Percentiles rank a stretch among this genome's conserved stretches.
These are phyloP conservation scores for Pasiphila rectangulata DNA, from an alignment of 2,888 invertebrate genomes.

Conservation along the genomic window DNA sequence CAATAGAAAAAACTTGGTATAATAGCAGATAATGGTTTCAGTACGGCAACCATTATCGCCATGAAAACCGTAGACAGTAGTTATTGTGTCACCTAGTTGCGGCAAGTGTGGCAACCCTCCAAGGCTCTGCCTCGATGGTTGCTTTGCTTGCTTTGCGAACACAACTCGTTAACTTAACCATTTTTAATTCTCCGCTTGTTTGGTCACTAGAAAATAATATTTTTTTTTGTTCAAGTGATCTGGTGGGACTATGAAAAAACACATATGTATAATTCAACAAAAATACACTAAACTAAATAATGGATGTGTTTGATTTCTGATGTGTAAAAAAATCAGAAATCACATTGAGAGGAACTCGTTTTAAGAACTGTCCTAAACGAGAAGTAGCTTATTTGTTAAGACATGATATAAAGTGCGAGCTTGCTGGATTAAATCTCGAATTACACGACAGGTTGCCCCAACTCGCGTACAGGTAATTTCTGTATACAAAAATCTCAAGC, in stretches of 20 bases:
- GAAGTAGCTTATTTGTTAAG: not conserved
- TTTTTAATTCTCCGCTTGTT: slow-evolving; percentile 23
- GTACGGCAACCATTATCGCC: slow-evolving; percentile 1
- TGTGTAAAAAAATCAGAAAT: no score
- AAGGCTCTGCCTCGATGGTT: slow-evolving; percentile 40
- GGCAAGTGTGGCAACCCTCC: slow-evolving; percentile 29
- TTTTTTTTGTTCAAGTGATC: slow-evolving; percentile 3
- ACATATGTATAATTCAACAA: no score
- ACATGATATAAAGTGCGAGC: not conserved
- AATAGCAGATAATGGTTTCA: not conserved
- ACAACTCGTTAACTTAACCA: slow-evolving; percentile 26
- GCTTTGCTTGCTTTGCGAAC: slow-evolving; percentile 41
- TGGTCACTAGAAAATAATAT: slow-evolving; percentile 18
- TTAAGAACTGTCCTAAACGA: not conserved
- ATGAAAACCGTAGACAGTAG: slow-evolving; percentile 5
- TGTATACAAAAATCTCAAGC: not conserved
- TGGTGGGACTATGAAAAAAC: not conserved
- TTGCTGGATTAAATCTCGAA: slow-evolving; percentile 3
- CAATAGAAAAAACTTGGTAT: not conserved
- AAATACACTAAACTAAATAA: no score
- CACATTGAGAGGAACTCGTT: no score
- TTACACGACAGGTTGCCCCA: slow-evolving; percentile 5
- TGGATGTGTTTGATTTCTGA: no score
- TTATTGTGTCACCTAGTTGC: slow-evolving; percentile 14
- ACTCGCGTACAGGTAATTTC: not conserved